Evolutionary conservation across 2,888 invertebrate genomes (phyloP), one percentile per base, ranked within the genome.

Genomic region (Epiblema foenella): DNA sequence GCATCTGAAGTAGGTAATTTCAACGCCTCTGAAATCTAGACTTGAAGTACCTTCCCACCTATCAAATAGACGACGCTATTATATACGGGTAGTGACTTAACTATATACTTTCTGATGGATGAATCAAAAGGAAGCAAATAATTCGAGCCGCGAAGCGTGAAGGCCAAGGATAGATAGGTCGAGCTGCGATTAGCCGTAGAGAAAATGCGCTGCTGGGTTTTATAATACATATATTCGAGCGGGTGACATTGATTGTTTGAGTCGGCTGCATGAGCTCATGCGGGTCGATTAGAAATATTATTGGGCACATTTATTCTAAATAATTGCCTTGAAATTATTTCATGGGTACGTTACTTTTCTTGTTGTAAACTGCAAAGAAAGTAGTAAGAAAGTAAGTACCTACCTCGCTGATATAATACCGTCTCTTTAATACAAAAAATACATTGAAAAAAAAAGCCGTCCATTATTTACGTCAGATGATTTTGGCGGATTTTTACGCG

Each of bases 101-200:
- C n/a, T n/a, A n/a, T n/a, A n/a, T n/a, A n/a, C n/a, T 33, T 8
- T 33, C 33, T 33, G 33, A 33, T 29, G 29, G 29, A 29, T 33
- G 33, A 33, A 33, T 33, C 33, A 51, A 59, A 67, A 67, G 51
- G 67, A 67, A 58, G 39, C 67, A 67, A 17, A 24, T 37, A 67
- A 42, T 29, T 42, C 29, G 52, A 42, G 33, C 54, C 12, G 54
- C 42, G 20, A 29, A 46, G 33, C 54, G 54, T 60, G 68, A 68
- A 54, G 60, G 68, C 33, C 54, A 46, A 68, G 54, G 52, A 68
- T 52, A 37, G 37, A 52, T 59, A 37, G 51, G 29, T 63, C 51
- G 51, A 20, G 33, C 18, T 37, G 33, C 33, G 33, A 51, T 37
- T 18, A 63, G 2, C 20, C n/a, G n/a, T 42, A 0, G 51, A 12